These are phyloP conservation scores for Leptarthrus brevirostris DNA, from an alignment of 2,888 invertebrate species.

Conservation along the genomic window DNA sequence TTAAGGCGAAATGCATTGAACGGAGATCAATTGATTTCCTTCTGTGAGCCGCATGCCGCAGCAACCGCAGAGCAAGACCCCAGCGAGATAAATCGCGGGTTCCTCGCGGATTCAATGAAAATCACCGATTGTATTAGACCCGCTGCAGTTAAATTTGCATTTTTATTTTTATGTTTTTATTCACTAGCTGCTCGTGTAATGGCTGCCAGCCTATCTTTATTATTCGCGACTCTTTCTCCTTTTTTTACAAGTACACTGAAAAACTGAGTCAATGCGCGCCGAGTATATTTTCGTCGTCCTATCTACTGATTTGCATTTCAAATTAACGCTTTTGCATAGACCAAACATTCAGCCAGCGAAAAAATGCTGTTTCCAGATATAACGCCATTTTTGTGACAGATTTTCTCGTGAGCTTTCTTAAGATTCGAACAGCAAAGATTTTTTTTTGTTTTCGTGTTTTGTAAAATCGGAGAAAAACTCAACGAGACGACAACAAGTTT, in stretches of 20 bases:
- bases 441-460: not conserved
- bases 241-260: conserved; percentile 11
- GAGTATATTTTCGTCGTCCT: too few relatives aligned
- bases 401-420: not conserved
- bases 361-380: not conserved
- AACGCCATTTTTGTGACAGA: not conserved
- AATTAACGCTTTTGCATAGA: not conserved
- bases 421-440: not conserved
- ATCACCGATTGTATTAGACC: conserved; percentile 42
- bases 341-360: not conserved
- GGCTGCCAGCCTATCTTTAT: conserved; percentile 35
- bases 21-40: conserved; percentile 45
- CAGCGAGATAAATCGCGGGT: conserved; percentile 34
- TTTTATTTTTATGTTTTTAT: conserved; percentile 48
- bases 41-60: conserved; percentile 31
- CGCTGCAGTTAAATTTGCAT: conserved; percentile 43
- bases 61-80: not conserved
- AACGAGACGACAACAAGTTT: conserved; percentile 35
- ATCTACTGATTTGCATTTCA: not conserved
- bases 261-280: not conserved
- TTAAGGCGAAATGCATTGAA: conserved; percentile 45
- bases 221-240: not conserved
- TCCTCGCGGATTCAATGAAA: conserved; percentile 25
- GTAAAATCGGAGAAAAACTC: conserved; percentile 1
- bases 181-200: conserved; percentile 14